These are phyloP conservation scores for Poecile montanus DNA, from an alignment of 2,797 vertebrate species.

Conservation along the genomic window DNA sequence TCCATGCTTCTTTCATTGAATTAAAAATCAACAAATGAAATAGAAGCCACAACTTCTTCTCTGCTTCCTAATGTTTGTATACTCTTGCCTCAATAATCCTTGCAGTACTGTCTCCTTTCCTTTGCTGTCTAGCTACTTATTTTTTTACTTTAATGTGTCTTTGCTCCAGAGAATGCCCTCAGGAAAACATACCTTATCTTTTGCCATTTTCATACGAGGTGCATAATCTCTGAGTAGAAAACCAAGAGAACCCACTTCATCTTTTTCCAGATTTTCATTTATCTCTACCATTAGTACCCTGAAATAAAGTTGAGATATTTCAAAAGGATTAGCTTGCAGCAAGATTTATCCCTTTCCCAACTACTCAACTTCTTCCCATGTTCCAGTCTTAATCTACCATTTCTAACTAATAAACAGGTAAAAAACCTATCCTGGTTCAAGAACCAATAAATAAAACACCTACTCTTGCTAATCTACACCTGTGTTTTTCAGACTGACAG, in stretches of 20 bases:
- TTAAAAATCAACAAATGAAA: neutral
- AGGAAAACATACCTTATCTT: constrained; percentile 79
- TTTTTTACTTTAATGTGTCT: neutral
- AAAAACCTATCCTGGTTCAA: neutral
- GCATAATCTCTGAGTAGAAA: constrained; percentile 81
- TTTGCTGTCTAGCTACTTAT: neutral
- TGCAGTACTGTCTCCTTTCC: neutral
- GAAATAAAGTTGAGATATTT: constrained; percentile 30
- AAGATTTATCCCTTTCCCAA: neutral
- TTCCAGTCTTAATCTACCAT: neutral
- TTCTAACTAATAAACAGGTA: neutral
- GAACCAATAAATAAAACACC: neutral
- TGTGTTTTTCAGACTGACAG: neutral
- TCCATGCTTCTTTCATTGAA: neutral
- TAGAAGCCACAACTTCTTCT: neutral
- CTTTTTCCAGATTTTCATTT: constrained; percentile 81
- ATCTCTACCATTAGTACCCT: constrained; percentile 88
- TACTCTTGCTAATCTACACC: neutral
- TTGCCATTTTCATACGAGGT: constrained; percentile 76
- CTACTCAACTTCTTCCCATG: neutral
- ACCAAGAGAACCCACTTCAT: constrained; percentile 80
- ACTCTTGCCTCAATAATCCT: neutral
- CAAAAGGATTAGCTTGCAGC: neutral
- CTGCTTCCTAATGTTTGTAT: neutral
- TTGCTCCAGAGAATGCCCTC: neutral